These are phyloP conservation scores for Epizoanthus illoricatus DNA, from an alignment of 92 coral and sea anemone species.

Conservation along the genomic window DNA sequence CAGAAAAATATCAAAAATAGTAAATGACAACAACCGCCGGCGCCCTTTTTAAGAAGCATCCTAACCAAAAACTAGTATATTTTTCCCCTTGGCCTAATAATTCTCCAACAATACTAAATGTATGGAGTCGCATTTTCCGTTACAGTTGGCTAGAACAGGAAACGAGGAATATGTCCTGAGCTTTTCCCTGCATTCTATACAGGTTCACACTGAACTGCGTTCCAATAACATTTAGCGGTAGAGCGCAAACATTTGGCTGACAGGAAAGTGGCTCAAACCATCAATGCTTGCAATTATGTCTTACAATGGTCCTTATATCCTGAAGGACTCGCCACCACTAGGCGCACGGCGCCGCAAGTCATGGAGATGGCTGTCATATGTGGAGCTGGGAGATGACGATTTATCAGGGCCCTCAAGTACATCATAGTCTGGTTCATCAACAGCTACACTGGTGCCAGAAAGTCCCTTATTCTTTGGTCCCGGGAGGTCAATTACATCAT, in stretches of 20 bases:
- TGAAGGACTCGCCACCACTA: conserved; percentile 2
- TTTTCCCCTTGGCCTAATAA: no score
- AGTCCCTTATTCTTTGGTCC: neutral
- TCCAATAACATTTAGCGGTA: no score
- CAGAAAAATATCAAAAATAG: no score
- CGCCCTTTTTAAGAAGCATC: no score
- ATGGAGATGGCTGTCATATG: neutral
- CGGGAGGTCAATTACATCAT: conserved; percentile 19
- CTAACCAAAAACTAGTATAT: no score
- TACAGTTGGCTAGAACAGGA: no score
- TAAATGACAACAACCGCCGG: no score
- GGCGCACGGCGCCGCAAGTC: neutral
- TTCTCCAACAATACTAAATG: no score
- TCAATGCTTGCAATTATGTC: neutral
- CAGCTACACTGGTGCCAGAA: neutral
- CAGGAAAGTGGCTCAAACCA: neutral
- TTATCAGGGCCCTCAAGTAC: conserved; percentile 24
- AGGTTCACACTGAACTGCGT: no score
- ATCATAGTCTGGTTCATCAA: conserved; percentile 34
- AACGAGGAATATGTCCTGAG: no score
- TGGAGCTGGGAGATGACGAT: conserved; percentile 17
- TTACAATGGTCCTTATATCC: neutral
- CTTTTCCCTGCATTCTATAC: no score
- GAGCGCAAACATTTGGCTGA: neutral
- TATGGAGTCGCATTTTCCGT: no score